Conservation (phyloP, 2,113 vertebrate species). For the Amia ocellicauda region DNA sequence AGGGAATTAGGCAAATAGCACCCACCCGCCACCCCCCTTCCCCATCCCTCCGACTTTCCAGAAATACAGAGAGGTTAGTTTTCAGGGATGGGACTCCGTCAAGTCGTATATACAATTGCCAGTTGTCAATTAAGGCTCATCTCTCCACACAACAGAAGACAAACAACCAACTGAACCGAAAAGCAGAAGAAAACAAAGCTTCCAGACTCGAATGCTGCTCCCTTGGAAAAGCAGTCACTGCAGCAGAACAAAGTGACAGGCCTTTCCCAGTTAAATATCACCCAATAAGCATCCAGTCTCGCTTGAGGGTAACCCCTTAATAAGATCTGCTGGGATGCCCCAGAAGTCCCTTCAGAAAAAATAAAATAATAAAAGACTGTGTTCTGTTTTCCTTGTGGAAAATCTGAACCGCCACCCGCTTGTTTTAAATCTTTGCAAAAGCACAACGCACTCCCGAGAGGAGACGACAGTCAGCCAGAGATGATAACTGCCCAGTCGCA, state of each 20-base stretch:
- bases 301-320: not conserved
- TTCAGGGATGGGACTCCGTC: conserved; percentile 10
- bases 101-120: conserved; percentile 12
- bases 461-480: no score
- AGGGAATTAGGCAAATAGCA: conserved; percentile 17
- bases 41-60: not conserved
- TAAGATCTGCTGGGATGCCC: not conserved
- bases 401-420: not conserved
- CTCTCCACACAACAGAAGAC: conserved; percentile 4
- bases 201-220: not conserved
- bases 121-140: conserved; percentile 13
- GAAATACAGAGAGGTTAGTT: conserved; percentile 15
- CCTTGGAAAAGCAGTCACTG: not conserved
- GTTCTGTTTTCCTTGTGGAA: not conserved
- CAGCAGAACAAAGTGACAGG: not conserved
- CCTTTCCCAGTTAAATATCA: not conserved
- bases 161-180: no score
- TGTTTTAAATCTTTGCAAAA: no score
- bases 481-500: no score
- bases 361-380: not conserved
- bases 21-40: no score
- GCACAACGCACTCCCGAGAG: no score
- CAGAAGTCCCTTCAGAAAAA: not conserved
- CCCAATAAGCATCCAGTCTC: not conserved
- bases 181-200: no score